phyloP scores from a whole-genome alignment of 2,888 invertebrate genomes.

The Pammene fasciana region DNA sequence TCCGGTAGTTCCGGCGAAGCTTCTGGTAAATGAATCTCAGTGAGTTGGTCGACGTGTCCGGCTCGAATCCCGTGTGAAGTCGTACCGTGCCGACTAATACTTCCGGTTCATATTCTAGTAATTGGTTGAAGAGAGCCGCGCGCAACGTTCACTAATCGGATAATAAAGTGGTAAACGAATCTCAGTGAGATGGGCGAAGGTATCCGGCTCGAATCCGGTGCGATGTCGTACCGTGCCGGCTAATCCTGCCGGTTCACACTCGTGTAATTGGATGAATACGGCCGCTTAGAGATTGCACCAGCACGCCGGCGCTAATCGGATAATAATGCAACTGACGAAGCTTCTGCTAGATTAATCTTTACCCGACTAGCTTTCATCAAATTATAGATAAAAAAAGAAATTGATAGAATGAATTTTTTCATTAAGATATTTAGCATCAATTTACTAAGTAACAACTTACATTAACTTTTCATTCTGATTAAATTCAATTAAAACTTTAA shows the following conservation, averaged over 20 bases:
- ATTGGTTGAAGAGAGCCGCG: constrained; percentile 77
- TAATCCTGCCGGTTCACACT: constrained; percentile 78
- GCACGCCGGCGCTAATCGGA: constrained; percentile 70
- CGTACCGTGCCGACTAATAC: constrained; percentile 58
- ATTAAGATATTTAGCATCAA: no score
- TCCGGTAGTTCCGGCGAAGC: constrained; percentile 56
- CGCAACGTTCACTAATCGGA: constrained; percentile 70
- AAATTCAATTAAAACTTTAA: constrained; percentile 3
- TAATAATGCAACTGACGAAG: constrained; percentile 69
- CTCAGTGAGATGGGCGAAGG: constrained; percentile 37
- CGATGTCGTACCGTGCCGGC: constrained; percentile 49
- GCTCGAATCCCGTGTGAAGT: constrained; percentile 49
- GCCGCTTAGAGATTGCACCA: constrained; percentile 71
- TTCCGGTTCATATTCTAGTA: constrained; percentile 77
- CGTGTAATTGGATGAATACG: constrained; percentile 79
- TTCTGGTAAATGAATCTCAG: constrained; percentile 21
- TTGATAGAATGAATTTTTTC: not conserved
- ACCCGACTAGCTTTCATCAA: constrained; percentile 17
- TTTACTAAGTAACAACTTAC: not conserved
- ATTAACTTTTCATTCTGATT: not conserved
- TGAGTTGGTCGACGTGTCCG: constrained; percentile 47
- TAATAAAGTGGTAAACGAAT: constrained; percentile 62
- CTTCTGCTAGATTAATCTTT: constrained; percentile 37
- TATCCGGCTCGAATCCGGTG: constrained; percentile 51
- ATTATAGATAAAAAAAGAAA: constrained; percentile 18